Percentiles rank a stretch among this genome's conserved stretches.
Conservation (phyloP, 2,113 vertebrate genomes). For the Spilogale gracilis region DNA sequence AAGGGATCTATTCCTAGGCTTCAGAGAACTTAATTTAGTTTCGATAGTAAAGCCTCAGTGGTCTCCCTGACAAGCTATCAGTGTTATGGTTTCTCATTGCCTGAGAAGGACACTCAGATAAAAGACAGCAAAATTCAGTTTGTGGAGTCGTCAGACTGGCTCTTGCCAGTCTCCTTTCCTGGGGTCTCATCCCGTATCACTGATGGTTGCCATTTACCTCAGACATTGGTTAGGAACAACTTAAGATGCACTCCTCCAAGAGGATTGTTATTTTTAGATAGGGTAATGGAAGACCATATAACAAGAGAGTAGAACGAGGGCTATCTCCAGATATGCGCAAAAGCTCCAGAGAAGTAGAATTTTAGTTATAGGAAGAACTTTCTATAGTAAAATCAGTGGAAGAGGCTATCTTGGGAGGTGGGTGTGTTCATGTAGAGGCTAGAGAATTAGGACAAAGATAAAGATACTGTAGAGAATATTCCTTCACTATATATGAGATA, state of each 20-base stretch:
- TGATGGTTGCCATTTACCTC: neutral
- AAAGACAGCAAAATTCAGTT: neutral
- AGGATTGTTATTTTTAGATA: constrained; percentile 1
- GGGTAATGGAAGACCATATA: neutral
- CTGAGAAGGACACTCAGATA: constrained; percentile 9
- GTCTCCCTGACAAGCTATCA: neutral
- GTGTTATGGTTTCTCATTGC: neutral
- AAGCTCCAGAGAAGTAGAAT: neutral
- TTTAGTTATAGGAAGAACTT: neutral
- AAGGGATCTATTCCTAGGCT: neutral
- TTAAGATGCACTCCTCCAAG: neutral
- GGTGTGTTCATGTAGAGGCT: neutral
- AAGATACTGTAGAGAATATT: neutral
- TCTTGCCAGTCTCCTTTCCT: neutral
- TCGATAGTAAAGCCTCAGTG: neutral
- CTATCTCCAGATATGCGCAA: neutral
- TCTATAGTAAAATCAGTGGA: neutral
- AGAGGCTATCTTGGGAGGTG: neutral
- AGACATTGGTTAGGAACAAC: neutral
- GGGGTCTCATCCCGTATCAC: neutral
- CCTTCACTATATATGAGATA: neutral
- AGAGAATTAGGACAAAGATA: constrained; percentile 21
- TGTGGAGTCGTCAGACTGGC: neutral
- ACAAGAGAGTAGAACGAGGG: neutral
- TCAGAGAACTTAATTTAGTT: neutral